Percentiles rank a stretch among this genome's conserved stretches.
Conservation (phyloP, 2,797 vertebrate genomes). For the Hydrophis major region DNA sequence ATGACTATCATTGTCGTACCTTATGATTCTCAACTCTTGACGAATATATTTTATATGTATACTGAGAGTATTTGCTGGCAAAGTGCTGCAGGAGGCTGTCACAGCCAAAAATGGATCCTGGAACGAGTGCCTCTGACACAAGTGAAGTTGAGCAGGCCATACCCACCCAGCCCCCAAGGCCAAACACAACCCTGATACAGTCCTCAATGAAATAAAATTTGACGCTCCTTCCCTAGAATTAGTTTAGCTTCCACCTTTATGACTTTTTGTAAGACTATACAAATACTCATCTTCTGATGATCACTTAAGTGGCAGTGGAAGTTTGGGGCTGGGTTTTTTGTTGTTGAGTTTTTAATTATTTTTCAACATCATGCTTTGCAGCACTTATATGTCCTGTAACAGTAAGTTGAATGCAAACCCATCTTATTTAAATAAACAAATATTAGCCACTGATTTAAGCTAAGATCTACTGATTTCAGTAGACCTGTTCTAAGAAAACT, state of each 20-base stretch:
- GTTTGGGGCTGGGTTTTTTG: not conserved
- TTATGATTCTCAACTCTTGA: no score
- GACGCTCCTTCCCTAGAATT: not conserved
- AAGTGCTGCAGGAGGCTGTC: no score
- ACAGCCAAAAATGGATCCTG: no score
- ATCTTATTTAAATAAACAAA: not conserved
- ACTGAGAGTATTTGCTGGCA: no score
- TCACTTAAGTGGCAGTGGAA: not conserved
- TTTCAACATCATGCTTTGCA: not conserved
- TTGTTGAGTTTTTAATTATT: not conserved
- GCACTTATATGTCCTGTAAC: not conserved
- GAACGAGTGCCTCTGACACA: no score
- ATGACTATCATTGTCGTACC: no score
- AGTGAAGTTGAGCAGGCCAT: no score
- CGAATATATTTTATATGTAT: no score
- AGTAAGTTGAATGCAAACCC: not conserved
- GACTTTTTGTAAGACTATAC: not conserved
- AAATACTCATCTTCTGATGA: not conserved
- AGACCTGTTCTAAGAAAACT: not conserved
- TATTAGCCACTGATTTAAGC: not conserved
- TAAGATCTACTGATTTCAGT: not conserved
- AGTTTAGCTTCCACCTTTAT: not conserved
- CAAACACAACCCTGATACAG: no score
- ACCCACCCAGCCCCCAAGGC: no score
- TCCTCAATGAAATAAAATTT: no score